Evolutionary conservation across 2,797 vertebrate genomes (phyloP).

Genomic region (Psittacula derbiana): DNA sequence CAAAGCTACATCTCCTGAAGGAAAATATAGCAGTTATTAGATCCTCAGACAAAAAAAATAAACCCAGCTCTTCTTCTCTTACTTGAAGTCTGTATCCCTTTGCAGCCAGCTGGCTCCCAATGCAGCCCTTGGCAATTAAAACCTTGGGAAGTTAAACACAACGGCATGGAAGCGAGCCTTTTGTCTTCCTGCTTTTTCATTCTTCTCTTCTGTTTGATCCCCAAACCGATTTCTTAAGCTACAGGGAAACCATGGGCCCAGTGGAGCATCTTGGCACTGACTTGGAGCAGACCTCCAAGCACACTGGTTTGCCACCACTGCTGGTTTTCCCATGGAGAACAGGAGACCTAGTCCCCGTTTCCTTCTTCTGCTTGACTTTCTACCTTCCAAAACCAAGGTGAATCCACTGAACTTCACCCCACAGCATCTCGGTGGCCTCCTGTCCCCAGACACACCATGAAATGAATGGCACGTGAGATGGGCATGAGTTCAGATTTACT

Average conservation of each 20-base stretch:
- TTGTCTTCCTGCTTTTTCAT: slow-evolving; percentile 23
- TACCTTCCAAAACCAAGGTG: not conserved
- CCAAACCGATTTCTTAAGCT: not conserved
- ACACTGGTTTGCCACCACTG: not conserved
- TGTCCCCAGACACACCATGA: not conserved
- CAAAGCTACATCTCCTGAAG: not conserved
- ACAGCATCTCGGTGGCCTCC: not conserved
- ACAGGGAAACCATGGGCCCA: not conserved
- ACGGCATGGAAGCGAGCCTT: not conserved
- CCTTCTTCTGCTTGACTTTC: not conserved
- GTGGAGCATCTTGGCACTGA: not conserved
- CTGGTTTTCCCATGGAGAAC: not conserved
- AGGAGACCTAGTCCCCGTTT: not conserved
- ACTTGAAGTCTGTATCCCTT: not conserved
- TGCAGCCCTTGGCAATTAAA: slow-evolving; percentile 14
- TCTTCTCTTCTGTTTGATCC: not conserved
- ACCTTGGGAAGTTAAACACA: slow-evolving; percentile 55
- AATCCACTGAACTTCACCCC: not conserved
- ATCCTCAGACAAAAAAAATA: not conserved
- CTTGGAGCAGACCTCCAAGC: not conserved
- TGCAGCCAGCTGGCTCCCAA: slow-evolving; percentile 44
- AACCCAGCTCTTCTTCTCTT: not conserved
- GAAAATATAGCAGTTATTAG: not conserved
- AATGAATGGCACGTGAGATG: not conserved
- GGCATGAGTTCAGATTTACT: not conserved